A percentile compares a stretch with the other conserved stretches of the same genome.
phyloP scores from a whole-genome alignment of 1,140 invertebrate species.

The Oppia nitens region DNA sequence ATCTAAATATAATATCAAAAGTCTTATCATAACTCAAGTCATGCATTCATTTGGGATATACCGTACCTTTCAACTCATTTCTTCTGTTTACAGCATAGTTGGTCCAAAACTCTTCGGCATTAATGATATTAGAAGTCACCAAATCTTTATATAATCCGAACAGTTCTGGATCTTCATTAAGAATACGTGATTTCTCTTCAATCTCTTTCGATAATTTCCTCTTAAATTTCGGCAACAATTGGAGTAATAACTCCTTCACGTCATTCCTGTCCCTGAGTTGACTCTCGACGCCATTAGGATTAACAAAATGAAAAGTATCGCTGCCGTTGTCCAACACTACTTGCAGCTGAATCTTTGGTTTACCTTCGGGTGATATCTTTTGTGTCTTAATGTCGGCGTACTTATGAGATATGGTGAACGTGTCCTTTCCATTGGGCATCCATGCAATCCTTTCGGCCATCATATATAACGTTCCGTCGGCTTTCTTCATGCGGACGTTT shows the following conservation, averaged over 20 bases:
- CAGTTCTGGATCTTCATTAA: constrained; percentile 37
- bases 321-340: constrained; percentile 79
- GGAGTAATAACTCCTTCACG: constrained; percentile 80
- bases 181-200: constrained; percentile 35
- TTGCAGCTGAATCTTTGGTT: constrained; percentile 97
- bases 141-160: constrained; percentile 51
- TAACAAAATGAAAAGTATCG: constrained; percentile 95
- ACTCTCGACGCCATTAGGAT: constrained; percentile 54
- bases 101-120: constrained; percentile 90
- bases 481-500: constrained; percentile 85
- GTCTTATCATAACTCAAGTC: too few species aligned
- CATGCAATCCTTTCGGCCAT: constrained; percentile 88
- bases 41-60: too few species aligned
- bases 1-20: too few species aligned
- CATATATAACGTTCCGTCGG: constrained; percentile 82
- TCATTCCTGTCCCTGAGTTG: constrained; percentile 78
- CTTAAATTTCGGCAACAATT: constrained; percentile 86
- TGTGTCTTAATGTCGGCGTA: constrained; percentile 94
- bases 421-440: constrained; percentile 78
- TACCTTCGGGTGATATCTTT: constrained; percentile 95
- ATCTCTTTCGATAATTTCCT: constrained; percentile 76
- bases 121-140: constrained; percentile 79
- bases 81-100: constrained; percentile 10
- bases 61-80: constrained; percentile 16
- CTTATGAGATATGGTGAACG: constrained; percentile 73